These are phyloP conservation scores for Mesoligia furuncula DNA, from an alignment of 2,888 invertebrate species.

Conservation along the genomic window DNA sequence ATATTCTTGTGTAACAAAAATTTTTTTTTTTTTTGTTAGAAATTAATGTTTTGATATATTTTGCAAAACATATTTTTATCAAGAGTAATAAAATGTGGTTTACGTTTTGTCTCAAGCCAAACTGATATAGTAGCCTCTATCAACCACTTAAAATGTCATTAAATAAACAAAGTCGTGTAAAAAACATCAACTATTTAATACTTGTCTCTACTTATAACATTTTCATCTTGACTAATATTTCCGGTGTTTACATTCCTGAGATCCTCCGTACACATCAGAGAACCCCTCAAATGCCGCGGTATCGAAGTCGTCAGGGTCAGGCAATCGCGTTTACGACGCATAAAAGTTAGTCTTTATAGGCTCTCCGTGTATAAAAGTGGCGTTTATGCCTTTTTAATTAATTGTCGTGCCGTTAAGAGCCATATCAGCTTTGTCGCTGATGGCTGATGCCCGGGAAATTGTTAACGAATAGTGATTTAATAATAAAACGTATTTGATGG, in stretches of 20 bases:
- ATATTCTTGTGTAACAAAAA: too few relatives aligned
- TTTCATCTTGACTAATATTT: conserved; percentile 61
- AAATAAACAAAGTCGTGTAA: conserved; percentile 6
- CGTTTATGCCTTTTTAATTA: conserved; percentile 90
- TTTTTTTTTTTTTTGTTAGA: too few relatives aligned
- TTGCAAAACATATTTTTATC: too few relatives aligned
- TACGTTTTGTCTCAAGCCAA: too few relatives aligned
- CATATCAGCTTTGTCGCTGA: conserved; percentile 87
- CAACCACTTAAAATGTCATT: conserved; percentile 8
- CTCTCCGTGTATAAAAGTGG: conserved; percentile 89
- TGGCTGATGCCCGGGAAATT: conserved; percentile 85
- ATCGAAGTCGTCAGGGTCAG: conserved; percentile 85
- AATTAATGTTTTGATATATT: too few relatives aligned
- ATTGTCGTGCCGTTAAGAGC: conserved; percentile 88
- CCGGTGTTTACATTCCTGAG: conserved; percentile 74
- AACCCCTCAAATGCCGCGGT: conserved; percentile 74
- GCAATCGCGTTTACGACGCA: conserved; percentile 90
- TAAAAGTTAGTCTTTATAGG: conserved; percentile 91
- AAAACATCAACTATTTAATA: conserved; percentile 1
- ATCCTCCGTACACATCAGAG: conserved; percentile 71
- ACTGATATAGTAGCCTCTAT: not conserved
- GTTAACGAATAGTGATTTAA: conserved; percentile 88
- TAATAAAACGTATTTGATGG: conserved; percentile 86
- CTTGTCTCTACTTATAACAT: conserved; percentile 6
- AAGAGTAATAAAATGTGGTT: too few relatives aligned